Conservation (phyloP, 2,113 vertebrate species). For the Indicator maculatus region DNA sequence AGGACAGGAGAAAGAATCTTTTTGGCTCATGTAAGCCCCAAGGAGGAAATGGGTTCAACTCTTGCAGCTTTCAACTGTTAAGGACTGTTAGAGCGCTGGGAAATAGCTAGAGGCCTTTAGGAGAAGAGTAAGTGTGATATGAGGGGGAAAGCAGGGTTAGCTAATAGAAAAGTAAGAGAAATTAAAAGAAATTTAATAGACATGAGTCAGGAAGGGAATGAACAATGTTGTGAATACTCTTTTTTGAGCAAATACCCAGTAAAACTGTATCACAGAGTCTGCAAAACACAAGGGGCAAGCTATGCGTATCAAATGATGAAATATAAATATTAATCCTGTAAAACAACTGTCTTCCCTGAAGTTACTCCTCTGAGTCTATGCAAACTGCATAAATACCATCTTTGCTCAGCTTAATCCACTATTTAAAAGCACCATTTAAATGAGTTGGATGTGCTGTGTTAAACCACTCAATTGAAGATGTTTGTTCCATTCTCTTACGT, state of each 20-base stretch:
- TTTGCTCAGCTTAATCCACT: neutral
- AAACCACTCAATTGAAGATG: neutral
- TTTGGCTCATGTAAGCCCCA: neutral
- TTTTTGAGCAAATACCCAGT: neutral
- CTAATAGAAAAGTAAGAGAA: neutral
- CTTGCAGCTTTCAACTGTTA: neutral
- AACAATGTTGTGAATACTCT: neutral
- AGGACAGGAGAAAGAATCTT: neutral
- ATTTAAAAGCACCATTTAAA: constrained; percentile 1
- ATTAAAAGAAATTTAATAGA: neutral
- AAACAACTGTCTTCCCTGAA: neutral
- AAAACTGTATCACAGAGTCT: neutral
- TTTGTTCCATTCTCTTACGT: neutral
- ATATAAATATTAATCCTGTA: neutral
- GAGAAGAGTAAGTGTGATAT: neutral
- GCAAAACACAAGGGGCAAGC: neutral
- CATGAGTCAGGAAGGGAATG: neutral
- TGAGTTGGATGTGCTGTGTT: neutral
- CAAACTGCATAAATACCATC: neutral
- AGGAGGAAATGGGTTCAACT: neutral
- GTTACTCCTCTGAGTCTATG: neutral
- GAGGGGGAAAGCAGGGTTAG: neutral
- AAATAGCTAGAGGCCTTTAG: neutral
- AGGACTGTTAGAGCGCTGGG: neutral
- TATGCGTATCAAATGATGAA: neutral